Base-by-base conservation (phyloP, 2,797 vertebrate species). In the Crypturellus tataupa region DNA sequence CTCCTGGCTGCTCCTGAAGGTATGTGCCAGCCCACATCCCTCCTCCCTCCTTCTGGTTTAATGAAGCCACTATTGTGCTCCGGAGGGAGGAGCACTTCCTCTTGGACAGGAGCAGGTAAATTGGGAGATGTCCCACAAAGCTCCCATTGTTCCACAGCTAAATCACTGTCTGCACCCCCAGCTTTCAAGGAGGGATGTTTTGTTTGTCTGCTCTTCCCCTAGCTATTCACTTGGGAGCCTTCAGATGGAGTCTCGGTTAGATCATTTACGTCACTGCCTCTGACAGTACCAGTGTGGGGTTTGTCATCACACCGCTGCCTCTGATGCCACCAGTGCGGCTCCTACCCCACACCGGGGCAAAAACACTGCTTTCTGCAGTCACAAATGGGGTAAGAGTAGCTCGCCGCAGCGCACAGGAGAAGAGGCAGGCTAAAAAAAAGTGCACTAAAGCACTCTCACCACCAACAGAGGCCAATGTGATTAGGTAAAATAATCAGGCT, bases 151-250 rank as follows among this genome's bases (percentile, higher is more conserved):
- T 85, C 9, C 42, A 3, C 67, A 6, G 73, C 51, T 75, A 12
- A 0, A 56, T 77, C 6, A 1, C 58, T 80, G 6, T 4, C 4
- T 3, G 68, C 79, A 59, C 83, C 40, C 39, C 81, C 0, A 24
- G 27, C 81, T 55, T 55, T 62, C 87, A 25, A 75, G 27, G 2
- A 87, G 58, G 51, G 51, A 2, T 42, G 67, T 33, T 79, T 59
- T 80, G 65, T 87, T 92, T 87, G 69, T 76, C 86, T 70, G 69
- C 3, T 89, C 77, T 93, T 79, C 85, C 77, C 70, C 70, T 91
- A 73, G 79, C 40, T 63, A 68, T 73, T 91, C 77, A 0, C 92
- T 73, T 60, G 91, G 70, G 92, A 96, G 87, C 80, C 11, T 1
- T 88, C 85, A 62, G 77, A 93, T 76, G 60, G 69, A 51, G 67